Evolutionary conservation across 2,888 invertebrate species (phyloP), one percentile per base, ranked within the genome.

Genomic region (Tuta absoluta): DNA sequence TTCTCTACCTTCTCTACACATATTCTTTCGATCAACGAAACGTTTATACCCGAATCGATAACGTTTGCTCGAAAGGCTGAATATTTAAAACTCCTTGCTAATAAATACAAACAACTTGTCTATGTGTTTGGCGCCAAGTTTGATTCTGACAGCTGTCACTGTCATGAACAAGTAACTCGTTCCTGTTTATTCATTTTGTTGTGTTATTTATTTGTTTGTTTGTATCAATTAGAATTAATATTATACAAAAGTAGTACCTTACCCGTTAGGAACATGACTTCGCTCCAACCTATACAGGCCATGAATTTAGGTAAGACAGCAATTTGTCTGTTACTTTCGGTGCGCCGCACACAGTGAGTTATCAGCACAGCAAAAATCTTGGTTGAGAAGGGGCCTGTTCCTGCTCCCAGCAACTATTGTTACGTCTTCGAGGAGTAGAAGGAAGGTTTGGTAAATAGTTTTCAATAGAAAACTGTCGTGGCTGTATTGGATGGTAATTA

Each of bases 211-310:
- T 3, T 45, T 45, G 17, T 5, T 45, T n/a, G n/a, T n/a, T n/a
- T n/a, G n/a, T 45, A 45, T 7, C n/a, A 33, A 33, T 33, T 4
- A 33, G 33, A 33, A 33, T 7, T 33, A 33, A n/a, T 8, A 33
- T 33, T 8, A 33, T 4, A 33, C 33, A 33, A 33, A 33, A 33
- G 33, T 10, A 33, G 33, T 33, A 48, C 2, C 17, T 0, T 2
- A 19, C 2, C 10, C 17, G 19, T 48, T 48, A 8, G 21, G 17
- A 33, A 69, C 61, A 91, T 92, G 91, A 86, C 91, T 65, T 79
- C 88, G n/a, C 73, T 89, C 62, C 87, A 93, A 74, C 92, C 92
- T 38, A 81, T 90, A 53, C 89, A 92, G 62, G 92, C 93, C 2
- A 74, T 93, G 65, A 93, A 85, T 77, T 81, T 93, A 72, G 93